These are phyloP conservation scores for Sphaerodactylus townsendi DNA, from an alignment of 2,113 vertebrate species.

Conservation along the genomic window DNA sequence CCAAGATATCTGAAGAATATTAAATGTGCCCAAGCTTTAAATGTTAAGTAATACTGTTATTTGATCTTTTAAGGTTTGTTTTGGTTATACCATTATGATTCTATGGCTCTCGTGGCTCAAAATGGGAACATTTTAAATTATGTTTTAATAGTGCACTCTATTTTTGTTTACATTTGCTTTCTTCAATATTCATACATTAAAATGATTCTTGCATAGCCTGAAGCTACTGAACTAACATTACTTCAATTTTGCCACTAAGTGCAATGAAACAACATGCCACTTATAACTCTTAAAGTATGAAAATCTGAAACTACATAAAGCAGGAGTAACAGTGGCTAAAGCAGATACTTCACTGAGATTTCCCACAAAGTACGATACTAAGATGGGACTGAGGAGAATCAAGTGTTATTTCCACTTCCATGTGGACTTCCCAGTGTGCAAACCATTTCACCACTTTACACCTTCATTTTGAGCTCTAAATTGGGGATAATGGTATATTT, in stretches of 20 bases:
- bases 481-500: slow-evolving; percentile 5
- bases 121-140: neutral
- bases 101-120: neutral
- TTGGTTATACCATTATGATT: neutral
- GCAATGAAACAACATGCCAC: neutral
- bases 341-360: neutral
- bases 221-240: neutral
- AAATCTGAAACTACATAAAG: neutral
- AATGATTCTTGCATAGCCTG: neutral
- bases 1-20: neutral
- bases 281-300: neutral
- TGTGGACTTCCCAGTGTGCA: neutral
- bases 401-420: neutral
- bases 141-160: neutral
- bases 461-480: slow-evolving; percentile 12
- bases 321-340: neutral
- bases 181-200: neutral
- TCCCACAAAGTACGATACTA: neutral
- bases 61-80: neutral
- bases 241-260: neutral
- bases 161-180: slow-evolving; percentile 4
- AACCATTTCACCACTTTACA: neutral
- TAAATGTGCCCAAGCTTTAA: neutral
- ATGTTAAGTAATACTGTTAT: neutral
- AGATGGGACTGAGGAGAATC: neutral